These are phyloP conservation scores for Temnothorax nylanderi DNA, from an alignment of 1,140 invertebrate genomes.

Conservation along the genomic window DNA sequence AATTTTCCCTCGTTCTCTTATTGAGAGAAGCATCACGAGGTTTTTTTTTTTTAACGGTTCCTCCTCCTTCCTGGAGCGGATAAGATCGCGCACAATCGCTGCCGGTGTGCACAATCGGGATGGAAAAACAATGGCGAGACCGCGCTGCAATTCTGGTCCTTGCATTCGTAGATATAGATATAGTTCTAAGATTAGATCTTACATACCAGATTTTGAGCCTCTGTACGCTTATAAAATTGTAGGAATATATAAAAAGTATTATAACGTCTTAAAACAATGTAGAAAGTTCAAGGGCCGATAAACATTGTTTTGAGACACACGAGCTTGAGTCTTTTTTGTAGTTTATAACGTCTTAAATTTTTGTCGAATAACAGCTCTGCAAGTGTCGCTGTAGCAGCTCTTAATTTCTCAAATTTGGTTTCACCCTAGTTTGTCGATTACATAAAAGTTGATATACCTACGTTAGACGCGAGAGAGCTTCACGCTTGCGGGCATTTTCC, in stretches of 20 bases:
- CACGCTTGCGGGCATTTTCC: not conserved
- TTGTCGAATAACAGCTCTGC: not conserved
- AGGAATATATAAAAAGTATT: too few species aligned
- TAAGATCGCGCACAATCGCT: not conserved
- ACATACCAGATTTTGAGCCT: not conserved
- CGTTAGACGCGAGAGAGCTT: not conserved
- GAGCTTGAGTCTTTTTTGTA: too few species aligned
- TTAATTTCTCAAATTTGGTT: not conserved
- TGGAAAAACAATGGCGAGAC: not conserved
- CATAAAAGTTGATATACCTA: not conserved
- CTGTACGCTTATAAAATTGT: not conserved
- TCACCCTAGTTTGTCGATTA: not conserved
- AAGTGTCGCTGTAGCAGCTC: not conserved
- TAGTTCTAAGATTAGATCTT: not conserved
- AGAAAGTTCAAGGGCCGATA: too few species aligned
- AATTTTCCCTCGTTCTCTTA: not conserved
- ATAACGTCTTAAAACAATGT: too few species aligned
- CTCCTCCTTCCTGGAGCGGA: not conserved
- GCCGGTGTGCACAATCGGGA: not conserved
- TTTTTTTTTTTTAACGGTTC: not conserved
- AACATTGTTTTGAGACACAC: too few species aligned
- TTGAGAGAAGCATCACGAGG: not conserved
- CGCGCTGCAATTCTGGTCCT: not conserved
- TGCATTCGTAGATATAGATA: not conserved
- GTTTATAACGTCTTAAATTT: not conserved